phyloP scores from a whole-genome alignment of 1,140 invertebrate species.

The Solenopsis fugax region DNA sequence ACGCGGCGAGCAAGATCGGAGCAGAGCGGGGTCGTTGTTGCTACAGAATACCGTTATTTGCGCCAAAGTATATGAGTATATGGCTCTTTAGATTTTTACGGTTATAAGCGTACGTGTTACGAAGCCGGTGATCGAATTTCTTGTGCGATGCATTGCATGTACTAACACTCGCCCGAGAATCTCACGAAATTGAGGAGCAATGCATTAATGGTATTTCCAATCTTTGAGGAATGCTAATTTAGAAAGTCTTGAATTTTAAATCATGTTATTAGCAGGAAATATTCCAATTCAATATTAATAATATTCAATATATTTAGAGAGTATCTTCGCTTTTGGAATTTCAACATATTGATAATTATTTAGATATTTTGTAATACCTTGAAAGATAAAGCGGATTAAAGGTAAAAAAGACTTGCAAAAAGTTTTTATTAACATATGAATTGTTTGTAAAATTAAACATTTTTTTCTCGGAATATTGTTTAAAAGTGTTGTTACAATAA shows the following conservation, averaged over 20 bases:
- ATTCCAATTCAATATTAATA: not conserved
- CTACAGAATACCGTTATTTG: conserved; percentile 26
- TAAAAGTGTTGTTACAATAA: no score
- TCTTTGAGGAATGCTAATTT: not conserved
- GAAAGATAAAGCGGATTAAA: no score
- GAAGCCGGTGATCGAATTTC: conserved; percentile 18
- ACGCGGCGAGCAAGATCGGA: not conserved
- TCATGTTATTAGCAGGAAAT: not conserved
- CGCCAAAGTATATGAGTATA: conserved; percentile 10
- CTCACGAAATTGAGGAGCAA: not conserved
- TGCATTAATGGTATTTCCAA: not conserved
- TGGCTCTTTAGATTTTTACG: conserved; percentile 41
- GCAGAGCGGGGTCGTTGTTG: not conserved
- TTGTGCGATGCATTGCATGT: not conserved
- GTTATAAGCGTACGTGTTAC: conserved; percentile 15
- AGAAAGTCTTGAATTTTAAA: not conserved
- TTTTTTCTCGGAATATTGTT: no score
- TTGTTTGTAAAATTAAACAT: no score
- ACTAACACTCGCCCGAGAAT: not conserved
- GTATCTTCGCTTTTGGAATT: no score
- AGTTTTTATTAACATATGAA: no score
- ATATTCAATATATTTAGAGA: no score
- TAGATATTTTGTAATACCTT: no score
- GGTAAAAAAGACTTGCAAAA: no score
- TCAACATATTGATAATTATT: no score